Base-by-base conservation (phyloP, 2,888 invertebrate genomes). In the Amblyteles armatorius region DNA sequence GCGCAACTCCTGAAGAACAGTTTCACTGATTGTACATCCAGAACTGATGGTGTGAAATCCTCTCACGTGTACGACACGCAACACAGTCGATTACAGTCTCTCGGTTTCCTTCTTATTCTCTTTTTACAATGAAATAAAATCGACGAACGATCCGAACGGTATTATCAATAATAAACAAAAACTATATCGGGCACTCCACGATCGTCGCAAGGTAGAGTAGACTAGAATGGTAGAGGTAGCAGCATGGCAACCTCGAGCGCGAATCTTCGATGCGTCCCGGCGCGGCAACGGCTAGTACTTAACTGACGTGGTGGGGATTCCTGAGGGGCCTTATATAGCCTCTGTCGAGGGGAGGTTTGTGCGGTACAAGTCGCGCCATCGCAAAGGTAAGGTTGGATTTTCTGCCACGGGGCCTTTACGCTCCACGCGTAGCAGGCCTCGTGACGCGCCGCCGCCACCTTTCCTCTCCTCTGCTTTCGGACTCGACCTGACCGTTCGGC, bases 241-340 rank as follows among this genome's bases (percentile, higher is more conserved):
- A 79, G 87, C 86, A 87, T 87, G 84, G 87, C 85, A 86, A 86
- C 86, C 85, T 79, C 83, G 82, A 71, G 79, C 86, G 87, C 84
- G 87, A 84, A 83, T 84, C 80, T 79, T 83, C 87, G 81, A 50
- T 82, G 81, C 82, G 81, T 87, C 84, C 82, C 82, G 84, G 77
- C 88, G 85, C 87, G 85, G 85, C 91, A 90, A 91, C 91, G 91
- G 90, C 89, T 90, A 88, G 88, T 90, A 91, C 89, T 87, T 87
- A 88, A 93, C 93, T 93, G 92, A 90, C 91, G 90, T 88, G 90
- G 91, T 88, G 89, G 92, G 90, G 90, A 87, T 82, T 86, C 60
- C 57, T 79, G 60, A 78, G 91, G 88, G 93, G 93, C 93, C 93
- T 93, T 93, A 93, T 93, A 93, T 93, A 93, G 89, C 88, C 90